Conservation (phyloP, 2,797 vertebrate genomes). For the Thamnophis elegans region DNA sequence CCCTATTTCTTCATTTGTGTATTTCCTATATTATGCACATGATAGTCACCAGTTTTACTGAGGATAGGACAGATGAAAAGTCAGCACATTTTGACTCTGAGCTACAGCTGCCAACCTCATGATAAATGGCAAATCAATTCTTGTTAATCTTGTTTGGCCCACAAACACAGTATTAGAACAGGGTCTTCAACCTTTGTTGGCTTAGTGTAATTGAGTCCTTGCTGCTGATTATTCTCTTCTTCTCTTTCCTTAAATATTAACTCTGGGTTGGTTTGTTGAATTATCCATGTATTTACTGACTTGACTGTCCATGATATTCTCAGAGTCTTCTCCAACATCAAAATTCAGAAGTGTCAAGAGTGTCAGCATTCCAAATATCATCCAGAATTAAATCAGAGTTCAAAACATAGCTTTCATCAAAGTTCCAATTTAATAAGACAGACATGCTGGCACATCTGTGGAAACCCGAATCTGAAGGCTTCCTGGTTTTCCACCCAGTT, state of each 20-base stretch:
- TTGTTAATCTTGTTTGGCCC: neutral
- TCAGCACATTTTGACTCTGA: neutral
- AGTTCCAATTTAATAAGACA: too few relatives aligned
- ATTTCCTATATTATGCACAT: neutral
- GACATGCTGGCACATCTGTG: too few relatives aligned
- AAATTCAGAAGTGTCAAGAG: neutral
- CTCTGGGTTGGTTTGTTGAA: neutral
- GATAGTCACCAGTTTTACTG: neutral
- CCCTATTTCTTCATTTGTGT: neutral
- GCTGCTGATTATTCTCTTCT: neutral
- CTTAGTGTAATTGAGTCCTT: neutral
- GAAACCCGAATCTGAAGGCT: too few relatives aligned
- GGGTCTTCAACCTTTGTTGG: neutral
- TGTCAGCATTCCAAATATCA: neutral
- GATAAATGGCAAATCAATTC: neutral
- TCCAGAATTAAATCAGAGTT: too few relatives aligned
- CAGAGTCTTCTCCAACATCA: neutral
- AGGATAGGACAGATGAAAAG: neutral
- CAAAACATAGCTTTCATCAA: too few relatives aligned
- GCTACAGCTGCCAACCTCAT: neutral
- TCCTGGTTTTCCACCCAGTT: too few relatives aligned
- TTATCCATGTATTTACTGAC: neutral
- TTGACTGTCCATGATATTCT: neutral
- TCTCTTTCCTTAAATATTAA: neutral
- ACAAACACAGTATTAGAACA: neutral